Base-by-base conservation (phyloP, 2,113 vertebrate species). In the Syngnathus scovelli region DNA sequence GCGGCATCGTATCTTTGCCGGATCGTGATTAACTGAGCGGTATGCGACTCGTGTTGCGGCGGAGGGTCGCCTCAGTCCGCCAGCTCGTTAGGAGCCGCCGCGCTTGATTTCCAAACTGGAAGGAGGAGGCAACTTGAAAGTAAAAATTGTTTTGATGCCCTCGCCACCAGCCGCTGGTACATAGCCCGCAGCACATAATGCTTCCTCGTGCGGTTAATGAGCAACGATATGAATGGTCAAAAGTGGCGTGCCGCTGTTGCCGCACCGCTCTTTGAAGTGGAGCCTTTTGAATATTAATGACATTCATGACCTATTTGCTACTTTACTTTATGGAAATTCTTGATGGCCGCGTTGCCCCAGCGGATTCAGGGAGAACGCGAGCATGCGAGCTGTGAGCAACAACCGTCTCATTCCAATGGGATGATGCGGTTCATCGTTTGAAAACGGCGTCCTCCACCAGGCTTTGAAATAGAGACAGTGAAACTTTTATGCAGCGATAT, bases 281-380 rank as follows among this genome's bases (percentile, higher is more conserved):
- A 56, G 66, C 78, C 67, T 81, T 85, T 78, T 77, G 78, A 86
- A 89, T 87, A 79, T 83, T 87, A 87, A 90, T 88, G 71, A 79
- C 77, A 81, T 86, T 76, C 84, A 77, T 85, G 87, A 85, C 86
- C 89, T 87, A 89, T 89, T 88, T 90, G 82, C 84, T 85, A 64
- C 80, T 82, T 82, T 70, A 80, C 70, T 81, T 88, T 71, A 88
- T 90, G 86, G 70, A 83, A 89, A 90, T 85, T 81, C 72, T 60
- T 71, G 71, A 80, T 85, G 80, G 86, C 81, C 74, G 75, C 49
- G 81, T 78, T 86, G 80, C 64, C 75, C 77, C 33, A 66, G 76
- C 79, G 72, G 75, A 78, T 79, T 80, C 70, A 67, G 27, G 33
- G 10, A 65, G 63, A 61, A 48, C 43, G 61, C 70, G 52, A 58